Base-by-base conservation (phyloP, 2,113 vertebrate species). In the Sinocyclocheilus rhinocerous region DNA sequence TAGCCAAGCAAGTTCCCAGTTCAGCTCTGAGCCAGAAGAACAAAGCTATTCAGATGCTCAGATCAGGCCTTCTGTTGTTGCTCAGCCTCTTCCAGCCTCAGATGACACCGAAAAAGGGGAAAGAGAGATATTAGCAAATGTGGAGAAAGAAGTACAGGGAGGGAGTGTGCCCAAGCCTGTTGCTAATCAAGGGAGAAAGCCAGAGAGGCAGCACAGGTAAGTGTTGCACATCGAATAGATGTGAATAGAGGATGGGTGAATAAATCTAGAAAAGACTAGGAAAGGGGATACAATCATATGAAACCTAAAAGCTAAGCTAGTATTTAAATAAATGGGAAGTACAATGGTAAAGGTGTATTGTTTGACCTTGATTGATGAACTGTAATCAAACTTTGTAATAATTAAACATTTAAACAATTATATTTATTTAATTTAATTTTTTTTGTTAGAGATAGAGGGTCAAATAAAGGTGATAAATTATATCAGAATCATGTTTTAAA, bases 1-100 rank as follows among this genome's bases (percentile, higher is more conserved):
- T 86, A 99, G 97, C 91, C 97, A 96, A 86, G 93, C 92, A 69
- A 98, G 97, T 91, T 98, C 97, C 88, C 97, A 97, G 89, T 94
- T 96, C 73, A 97, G 93, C 87, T 93, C 93, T 2, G 96, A 96
- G 67, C 95, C 94, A 0, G 97, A 97, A 36, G 96, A 97, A n/a
- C 93, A 52, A 76, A 92, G 86, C 0, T 95, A 95, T 77, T 92
- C 84, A 1, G 92, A 93, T 70, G 90, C 88, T 0, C 87, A 61
- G 10, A 90, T 89, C 91, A 91, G 73, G 92, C 92, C 48, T 90
- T 84, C 89, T 78, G 91, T 93, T 39, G 90, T 50, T 52, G 8
- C 75, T 85, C 92, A 92, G 85, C 90, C 76, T 3, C 94, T 88
- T 0, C 87, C 89, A 72, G 92, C 92, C 26, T 91, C 92, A 84